Evolutionary conservation across 2,113 vertebrate species (phyloP).

Genomic region (Cacatua alba): DNA sequence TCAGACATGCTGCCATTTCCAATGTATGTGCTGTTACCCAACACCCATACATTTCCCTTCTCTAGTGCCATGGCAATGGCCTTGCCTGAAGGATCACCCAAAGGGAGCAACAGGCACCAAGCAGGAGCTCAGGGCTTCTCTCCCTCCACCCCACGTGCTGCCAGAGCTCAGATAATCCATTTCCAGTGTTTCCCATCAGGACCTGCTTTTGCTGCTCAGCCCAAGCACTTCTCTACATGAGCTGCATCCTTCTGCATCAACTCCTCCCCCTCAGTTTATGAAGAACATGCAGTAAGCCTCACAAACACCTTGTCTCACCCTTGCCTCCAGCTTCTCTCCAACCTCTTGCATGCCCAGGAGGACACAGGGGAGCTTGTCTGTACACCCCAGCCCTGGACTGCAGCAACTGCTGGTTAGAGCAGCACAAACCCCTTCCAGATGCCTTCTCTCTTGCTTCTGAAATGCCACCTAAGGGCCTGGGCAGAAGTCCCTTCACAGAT

Average conservation of each 20-base stretch:
- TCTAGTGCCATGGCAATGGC: neutral
- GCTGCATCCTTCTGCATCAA: neutral
- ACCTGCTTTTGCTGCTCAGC: neutral
- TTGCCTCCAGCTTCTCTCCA: neutral
- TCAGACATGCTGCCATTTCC: neutral
- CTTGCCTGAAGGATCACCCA: neutral
- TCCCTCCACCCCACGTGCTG: neutral
- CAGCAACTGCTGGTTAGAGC: neutral
- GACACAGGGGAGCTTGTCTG: neutral
- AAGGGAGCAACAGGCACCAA: neutral
- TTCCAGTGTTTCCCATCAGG: neutral
- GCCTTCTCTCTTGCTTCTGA: neutral
- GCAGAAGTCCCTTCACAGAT: neutral
- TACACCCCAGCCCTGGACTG: neutral
- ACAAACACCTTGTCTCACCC: neutral
- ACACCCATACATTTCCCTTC: neutral
- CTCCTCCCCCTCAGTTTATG: neutral
- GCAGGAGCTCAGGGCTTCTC: neutral
- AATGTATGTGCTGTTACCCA: neutral
- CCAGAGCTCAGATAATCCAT: neutral
- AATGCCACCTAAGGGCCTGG: neutral
- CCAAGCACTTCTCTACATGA: neutral
- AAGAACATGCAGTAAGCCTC: neutral
- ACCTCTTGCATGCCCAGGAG: fast-evolving
- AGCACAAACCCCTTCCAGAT: neutral